A percentile compares a stretch with the other conserved stretches of the same genome.
Evolutionary conservation across 1,140 invertebrate species (phyloP).

Genomic region (Mamestra configurata): DNA sequence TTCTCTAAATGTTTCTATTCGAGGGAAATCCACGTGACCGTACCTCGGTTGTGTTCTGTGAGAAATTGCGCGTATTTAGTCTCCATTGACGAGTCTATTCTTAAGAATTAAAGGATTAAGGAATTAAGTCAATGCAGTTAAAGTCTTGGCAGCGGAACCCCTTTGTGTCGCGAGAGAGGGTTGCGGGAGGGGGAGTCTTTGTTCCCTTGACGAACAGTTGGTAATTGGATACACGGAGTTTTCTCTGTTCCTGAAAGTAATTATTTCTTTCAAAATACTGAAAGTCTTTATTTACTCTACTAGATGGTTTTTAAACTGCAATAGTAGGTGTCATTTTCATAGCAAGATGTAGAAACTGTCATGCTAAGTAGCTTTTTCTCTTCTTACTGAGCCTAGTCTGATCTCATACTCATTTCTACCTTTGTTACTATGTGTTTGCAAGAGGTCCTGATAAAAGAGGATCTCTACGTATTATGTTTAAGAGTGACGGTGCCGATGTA

Average conservation of each 20-base stretch:
- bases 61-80: neutral
- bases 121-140: slow-evolving; percentile 33
- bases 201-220: slow-evolving; percentile 10
- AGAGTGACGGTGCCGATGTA: no score
- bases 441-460: no score
- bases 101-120: slow-evolving; percentile 29
- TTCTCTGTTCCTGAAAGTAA: neutral
- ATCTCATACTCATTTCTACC: no score
- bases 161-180: slow-evolving; percentile 6
- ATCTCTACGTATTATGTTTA: no score
- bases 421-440: no score
- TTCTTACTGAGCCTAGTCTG: no score
- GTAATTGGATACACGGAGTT: slow-evolving; percentile 16
- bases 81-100: slow-evolving; percentile 20
- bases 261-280: neutral
- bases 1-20: no score
- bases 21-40: no score
- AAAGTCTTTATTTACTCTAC: neutral
- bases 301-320: no score
- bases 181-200: neutral
- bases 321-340: no score
- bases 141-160: slow-evolving; percentile 4
- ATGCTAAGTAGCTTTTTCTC: no score
- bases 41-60: neutral
- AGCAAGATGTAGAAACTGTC: no score